Evolutionary conservation across 2,797 vertebrate genomes (phyloP).

Genomic region (Lepus oiostolus): DNA sequence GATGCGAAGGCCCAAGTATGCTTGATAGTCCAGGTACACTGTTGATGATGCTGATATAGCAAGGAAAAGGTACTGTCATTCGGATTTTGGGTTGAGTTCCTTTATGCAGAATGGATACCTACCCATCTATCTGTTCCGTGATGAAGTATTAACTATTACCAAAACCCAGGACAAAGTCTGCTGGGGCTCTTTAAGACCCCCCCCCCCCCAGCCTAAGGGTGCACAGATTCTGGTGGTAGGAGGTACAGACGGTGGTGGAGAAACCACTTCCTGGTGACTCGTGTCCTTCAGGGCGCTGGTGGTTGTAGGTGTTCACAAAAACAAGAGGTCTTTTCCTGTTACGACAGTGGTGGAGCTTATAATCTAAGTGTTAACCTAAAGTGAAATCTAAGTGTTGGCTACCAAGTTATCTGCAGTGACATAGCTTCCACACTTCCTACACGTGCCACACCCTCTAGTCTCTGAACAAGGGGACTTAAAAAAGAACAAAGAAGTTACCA

Average conservation of each 20-base stretch:
- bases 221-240: background rate
- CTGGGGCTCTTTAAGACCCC: background rate
- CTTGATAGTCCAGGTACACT: background rate
- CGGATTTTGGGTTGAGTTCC: constrained; percentile 24
- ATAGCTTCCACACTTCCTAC: background rate
- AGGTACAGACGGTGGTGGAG: background rate
- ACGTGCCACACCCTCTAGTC: background rate
- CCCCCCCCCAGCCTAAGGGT: background rate
- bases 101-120: constrained; percentile 18
- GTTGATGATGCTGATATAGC: background rate
- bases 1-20: background rate
- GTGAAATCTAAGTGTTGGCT: background rate
- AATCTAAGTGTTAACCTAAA: background rate
- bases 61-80: constrained; percentile 15
- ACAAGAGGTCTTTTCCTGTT: background rate
- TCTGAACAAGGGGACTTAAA: background rate
- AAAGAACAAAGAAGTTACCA: background rate
- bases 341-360: background rate
- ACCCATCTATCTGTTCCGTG: background rate
- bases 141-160: constrained; percentile 6
- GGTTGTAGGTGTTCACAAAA: constrained; percentile 4
- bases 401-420: background rate
- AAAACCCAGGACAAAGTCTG: background rate
- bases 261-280: background rate
- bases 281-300: background rate